Base-by-base conservation (phyloP, 1,140 invertebrate genomes). In the Caerostris extrusa region DNA sequence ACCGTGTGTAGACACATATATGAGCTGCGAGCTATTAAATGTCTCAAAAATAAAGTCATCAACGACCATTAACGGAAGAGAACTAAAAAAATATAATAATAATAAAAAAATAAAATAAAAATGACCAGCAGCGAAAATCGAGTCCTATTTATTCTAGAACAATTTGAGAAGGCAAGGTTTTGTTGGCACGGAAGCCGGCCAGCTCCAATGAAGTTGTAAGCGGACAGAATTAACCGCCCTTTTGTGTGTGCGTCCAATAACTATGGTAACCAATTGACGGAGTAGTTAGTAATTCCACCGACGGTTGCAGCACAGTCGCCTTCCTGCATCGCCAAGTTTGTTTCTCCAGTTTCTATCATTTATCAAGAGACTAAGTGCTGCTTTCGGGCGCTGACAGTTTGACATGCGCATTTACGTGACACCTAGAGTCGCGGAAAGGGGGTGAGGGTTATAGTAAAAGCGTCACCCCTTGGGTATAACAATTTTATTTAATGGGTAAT, bases 401-500 rank as follows among this genome's bases (percentile, higher is more conserved):
- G 91, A 93, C 90, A 91, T 90, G 89, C 89, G 89, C 89, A 56
- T 90, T 90, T 90, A 90, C 90, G 90, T 92, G 90, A 92, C 90
- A 77, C 71, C 71, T 77, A 50, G 71, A 5, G 34, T 7, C 3
- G 34, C 50, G 50, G 3, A 10, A 5, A 12, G n/a, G 34, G 67
- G 67, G 34, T 14, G 61, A 17, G 61, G 61, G 61, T 4, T 17
- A 64, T 64, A 64, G 17, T 64, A 64, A 34, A 34, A 34, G 34
- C 61, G 61, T 64, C 61, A 64, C 61, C 17, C 12, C 61, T 17
- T 34, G 71, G 71, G 34, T 77, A 50, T 77, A 12, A 19, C 34
- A 50, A 77, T 77, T 77, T 77, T 77, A 77, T 77, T 77, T 77
- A 77, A 77, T 77, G 53, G 71, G 71, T 77, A 77, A 77, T 77